phyloP scores from a whole-genome alignment of 2,113 vertebrate species.

The Athene cunicularia region DNA sequence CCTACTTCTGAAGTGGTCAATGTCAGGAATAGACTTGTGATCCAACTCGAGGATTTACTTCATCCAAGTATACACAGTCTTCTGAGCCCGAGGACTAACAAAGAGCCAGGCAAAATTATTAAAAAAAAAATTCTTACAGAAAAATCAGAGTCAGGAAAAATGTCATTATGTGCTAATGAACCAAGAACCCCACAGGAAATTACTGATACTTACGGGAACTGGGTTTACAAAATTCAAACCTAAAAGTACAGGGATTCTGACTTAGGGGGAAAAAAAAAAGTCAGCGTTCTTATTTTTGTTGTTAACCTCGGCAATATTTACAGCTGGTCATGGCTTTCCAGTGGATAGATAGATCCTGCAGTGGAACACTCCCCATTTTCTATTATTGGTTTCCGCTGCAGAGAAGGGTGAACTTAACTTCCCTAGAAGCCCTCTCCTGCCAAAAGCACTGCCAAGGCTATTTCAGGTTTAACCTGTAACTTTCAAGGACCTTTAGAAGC shows the following conservation, averaged over 20 bases:
- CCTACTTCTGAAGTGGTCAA: background rate
- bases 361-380: background rate
- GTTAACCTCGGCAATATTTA: background rate
- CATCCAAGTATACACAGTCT: background rate
- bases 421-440: background rate
- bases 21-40: background rate
- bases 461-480: background rate
- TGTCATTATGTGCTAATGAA: background rate
- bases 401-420: background rate
- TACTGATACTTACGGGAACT: background rate
- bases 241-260: background rate
- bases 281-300: background rate
- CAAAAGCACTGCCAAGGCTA: background rate
- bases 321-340: background rate
- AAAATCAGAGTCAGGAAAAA: background rate
- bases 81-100: background rate
- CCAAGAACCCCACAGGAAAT: background rate
- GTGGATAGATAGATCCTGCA: background rate
- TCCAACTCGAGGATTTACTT: background rate
- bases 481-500: background rate
- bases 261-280: fast-evolving
- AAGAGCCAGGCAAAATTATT: background rate
- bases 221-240: background rate
- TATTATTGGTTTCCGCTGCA: background rate
- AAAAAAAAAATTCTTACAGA: background rate